Evolutionary conservation across 2,888 invertebrate genomes (phyloP).

Genomic region (Polyommatus icarus): DNA sequence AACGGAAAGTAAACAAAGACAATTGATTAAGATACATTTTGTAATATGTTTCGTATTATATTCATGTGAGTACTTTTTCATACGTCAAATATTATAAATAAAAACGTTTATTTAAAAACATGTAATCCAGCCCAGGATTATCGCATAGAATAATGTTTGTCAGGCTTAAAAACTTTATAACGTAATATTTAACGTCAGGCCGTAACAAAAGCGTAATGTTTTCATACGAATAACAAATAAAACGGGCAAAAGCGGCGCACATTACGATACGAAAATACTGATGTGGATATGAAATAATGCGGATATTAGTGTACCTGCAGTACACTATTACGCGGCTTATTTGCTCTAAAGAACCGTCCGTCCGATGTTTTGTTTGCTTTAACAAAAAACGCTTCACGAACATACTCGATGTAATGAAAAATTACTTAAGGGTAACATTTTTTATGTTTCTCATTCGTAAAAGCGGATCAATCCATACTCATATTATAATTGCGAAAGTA

Average conservation of each 20-base stretch:
- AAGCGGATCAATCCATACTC: neutral
- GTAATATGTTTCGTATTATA: neutral
- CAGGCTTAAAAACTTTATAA: neutral
- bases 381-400: constrained; percentile 44
- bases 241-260: constrained; percentile 3
- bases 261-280: constrained; percentile 28
- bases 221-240: constrained; percentile 20
- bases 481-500: neutral
- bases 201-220: constrained; percentile 6
- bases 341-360: constrained; percentile 24
- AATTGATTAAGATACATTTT: neutral
- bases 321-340: constrained; percentile 30
- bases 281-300: constrained; percentile 32
- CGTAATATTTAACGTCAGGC: constrained; percentile 3
- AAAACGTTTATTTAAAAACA: neutral
- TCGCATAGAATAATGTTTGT: neutral
- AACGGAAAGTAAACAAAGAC: neutral
- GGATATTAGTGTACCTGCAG: constrained; percentile 31
- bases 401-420: constrained; percentile 41
- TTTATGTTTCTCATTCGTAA: neutral
- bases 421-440: neutral
- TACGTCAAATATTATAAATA: neutral
- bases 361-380: constrained; percentile 58
- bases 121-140: neutral
- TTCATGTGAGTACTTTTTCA: neutral